A percentile compares a stretch with the other conserved stretches of the same genome.
Conservation (phyloP, 2,797 vertebrate genomes). For the Pseudochaenichthys georgianus region DNA sequence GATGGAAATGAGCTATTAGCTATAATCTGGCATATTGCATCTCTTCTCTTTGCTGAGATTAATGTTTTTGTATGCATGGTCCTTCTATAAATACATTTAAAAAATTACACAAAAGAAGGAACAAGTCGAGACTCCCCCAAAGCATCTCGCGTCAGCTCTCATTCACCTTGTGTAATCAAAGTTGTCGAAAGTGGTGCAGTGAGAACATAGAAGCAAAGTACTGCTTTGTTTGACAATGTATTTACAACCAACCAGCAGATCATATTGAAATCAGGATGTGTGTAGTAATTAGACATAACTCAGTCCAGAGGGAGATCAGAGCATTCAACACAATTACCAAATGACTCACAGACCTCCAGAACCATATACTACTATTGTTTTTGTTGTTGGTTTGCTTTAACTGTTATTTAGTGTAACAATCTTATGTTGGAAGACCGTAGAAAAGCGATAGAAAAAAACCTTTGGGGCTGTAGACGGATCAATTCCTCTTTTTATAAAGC, state of each 20-base stretch:
- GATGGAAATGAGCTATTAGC: too few species aligned
- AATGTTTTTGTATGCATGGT: too few species aligned
- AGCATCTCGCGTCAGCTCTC: slow-evolving; percentile 13
- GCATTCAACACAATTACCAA: slow-evolving; percentile 40
- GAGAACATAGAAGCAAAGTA: slow-evolving; percentile 45
- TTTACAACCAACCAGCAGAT: slow-evolving; percentile 44
- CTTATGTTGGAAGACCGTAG: slow-evolving; percentile 3
- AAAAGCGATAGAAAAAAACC: background rate
- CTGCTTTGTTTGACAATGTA: slow-evolving; percentile 61
- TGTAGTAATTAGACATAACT: slow-evolving; percentile 56
- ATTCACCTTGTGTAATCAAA: slow-evolving; percentile 35
- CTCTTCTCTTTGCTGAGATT: too few species aligned
- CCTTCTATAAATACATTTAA: background rate
- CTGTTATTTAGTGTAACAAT: slow-evolving; percentile 28
- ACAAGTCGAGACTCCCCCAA: slow-evolving; percentile 37
- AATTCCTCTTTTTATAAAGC: background rate
- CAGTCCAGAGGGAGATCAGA: slow-evolving; percentile 56
- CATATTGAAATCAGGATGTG: slow-evolving; percentile 56
- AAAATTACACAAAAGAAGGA: slow-evolving; percentile 42
- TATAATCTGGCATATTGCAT: too few species aligned
- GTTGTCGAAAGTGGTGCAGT: slow-evolving; percentile 30
- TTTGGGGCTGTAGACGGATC: background rate
- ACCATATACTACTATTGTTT: slow-evolving; percentile 3
- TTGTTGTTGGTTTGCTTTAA: slow-evolving; percentile 22
- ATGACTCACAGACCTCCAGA: slow-evolving; percentile 50